These are phyloP conservation scores for Lutraria rhynchaena DNA, from an alignment of 1,140 invertebrate genomes.

Conservation along the genomic window DNA sequence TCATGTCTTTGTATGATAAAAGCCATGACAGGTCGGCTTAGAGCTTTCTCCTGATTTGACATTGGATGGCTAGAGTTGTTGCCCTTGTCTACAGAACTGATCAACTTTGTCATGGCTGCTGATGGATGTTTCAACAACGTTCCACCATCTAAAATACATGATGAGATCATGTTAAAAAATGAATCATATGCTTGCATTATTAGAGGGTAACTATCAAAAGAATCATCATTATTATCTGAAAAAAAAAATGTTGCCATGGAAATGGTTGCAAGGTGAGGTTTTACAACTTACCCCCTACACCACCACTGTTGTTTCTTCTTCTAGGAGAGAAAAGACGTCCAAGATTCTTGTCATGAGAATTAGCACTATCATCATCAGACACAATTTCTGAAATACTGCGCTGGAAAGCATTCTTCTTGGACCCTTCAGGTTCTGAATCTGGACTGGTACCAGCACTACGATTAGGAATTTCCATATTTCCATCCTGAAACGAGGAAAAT, in stretches of 20 bases:
- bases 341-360: conserved; percentile 65
- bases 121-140: conserved; percentile 93
- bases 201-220: too few species aligned
- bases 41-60: conserved; percentile 73
- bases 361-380: conserved; percentile 70
- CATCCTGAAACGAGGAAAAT: conserved; percentile 16
- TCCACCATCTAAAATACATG: conserved; percentile 84
- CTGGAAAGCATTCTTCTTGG: conserved; percentile 86
- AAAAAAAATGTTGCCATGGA: too few species aligned
- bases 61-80: conserved; percentile 25
- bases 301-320: conserved; percentile 89
- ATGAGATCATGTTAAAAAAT: too few species aligned
- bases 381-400: conserved; percentile 86
- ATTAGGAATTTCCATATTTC: conserved; percentile 43
- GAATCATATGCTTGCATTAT: too few species aligned
- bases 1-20: conserved; percentile 94
- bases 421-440: conserved; percentile 81
- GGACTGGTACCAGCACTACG: conserved; percentile 80
- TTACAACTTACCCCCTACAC: conserved; percentile 85
- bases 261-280: too few species aligned
- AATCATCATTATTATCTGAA: too few species aligned
- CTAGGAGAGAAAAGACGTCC: conserved; percentile 81
- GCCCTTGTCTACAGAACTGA: conserved; percentile 74
- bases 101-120: conserved; percentile 85
- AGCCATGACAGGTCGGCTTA: conserved; percentile 86